phyloP scores from a whole-genome alignment of 2,113 vertebrate species.

The Holacanthus passer region DNA sequence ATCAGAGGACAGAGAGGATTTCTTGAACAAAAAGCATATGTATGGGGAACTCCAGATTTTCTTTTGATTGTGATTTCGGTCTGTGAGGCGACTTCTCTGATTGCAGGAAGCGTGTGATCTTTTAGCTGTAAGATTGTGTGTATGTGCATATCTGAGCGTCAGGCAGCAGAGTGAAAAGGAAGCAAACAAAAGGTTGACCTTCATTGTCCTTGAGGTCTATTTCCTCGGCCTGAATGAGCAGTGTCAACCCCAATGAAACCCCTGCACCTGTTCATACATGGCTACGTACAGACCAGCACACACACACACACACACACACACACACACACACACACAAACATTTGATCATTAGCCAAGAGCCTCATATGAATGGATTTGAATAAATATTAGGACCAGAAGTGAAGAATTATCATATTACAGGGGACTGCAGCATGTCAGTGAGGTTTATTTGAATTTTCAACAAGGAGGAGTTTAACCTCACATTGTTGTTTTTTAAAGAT shows the following conservation, averaged over 20 bases:
- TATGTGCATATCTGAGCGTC: neutral
- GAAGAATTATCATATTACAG: conserved; percentile 18
- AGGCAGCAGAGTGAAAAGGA: neutral
- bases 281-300: neutral
- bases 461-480: too few relatives aligned
- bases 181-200: conserved; percentile 32
- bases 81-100: conserved; percentile 25
- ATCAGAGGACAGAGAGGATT: neutral
- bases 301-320: conserved; percentile 6
- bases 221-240: conserved; percentile 16
- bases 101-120: conserved; percentile 15
- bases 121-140: neutral
- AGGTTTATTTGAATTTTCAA: neutral
- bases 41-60: neutral
- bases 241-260: conserved; percentile 33
- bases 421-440: neutral
- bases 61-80: conserved; percentile 32
- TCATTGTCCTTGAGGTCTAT: conserved; percentile 34
- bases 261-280: conserved; percentile 53
- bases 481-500: too few relatives aligned
- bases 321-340: neutral
- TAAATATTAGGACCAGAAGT: conserved; percentile 18
- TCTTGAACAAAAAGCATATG: conserved; percentile 3
- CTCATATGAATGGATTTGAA: conserved; percentile 36
- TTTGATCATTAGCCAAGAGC: conserved; percentile 7